A percentile compares a stretch with the other conserved stretches of the same genome.
Conservation (phyloP, 2,888 invertebrate species). For the Catocala nupta region DNA sequence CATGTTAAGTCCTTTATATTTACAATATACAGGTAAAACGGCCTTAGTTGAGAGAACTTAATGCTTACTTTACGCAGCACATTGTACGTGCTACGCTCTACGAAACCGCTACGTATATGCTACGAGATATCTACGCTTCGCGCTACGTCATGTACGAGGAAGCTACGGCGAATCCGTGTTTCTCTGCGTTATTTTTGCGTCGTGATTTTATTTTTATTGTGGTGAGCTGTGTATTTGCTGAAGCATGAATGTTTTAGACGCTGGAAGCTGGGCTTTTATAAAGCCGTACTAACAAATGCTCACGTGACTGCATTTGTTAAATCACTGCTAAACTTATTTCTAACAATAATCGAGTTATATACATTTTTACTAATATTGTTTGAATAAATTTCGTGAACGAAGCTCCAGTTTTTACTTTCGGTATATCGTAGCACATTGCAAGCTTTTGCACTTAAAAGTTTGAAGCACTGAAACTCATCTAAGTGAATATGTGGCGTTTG, state of each 20-base stretch:
- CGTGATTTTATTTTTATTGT: background rate
- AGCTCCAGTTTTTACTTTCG: too few species aligned
- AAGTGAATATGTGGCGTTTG: too few species aligned
- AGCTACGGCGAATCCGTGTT: background rate
- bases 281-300: background rate
- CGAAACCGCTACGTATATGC: constrained; percentile 39
- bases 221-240: background rate
- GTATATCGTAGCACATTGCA: too few species aligned
- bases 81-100: constrained; percentile 19
- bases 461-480: too few species aligned
- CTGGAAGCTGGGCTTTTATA: background rate
- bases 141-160: constrained; percentile 13
- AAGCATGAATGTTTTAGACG: background rate
- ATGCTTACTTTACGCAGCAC: constrained; percentile 6
- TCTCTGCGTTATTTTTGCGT: background rate
- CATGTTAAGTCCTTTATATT: background rate
- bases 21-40: background rate
- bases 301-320: background rate
- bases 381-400: too few species aligned
- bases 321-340: background rate
- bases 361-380: too few species aligned
- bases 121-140: constrained; percentile 39
- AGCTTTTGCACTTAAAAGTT: too few species aligned
- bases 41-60: background rate
- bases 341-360: too few species aligned